A percentile compares a stretch with the other conserved stretches of the same genome.
Evolutionary conservation across 2,888 invertebrate species (phyloP).

Genomic region (Anthoptus insignis): DNA sequence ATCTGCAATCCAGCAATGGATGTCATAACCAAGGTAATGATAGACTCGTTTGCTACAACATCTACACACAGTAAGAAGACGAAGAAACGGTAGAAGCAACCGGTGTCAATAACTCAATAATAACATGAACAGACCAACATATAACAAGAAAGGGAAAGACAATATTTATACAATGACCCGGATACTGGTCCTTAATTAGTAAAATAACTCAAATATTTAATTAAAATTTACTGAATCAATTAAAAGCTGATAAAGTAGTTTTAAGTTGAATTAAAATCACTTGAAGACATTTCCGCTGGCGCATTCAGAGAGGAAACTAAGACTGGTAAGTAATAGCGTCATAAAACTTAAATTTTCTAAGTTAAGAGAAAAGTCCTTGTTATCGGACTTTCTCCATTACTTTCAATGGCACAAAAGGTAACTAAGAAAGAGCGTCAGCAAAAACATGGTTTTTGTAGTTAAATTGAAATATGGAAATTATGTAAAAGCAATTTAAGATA

Average conservation of each 20-base stretch:
- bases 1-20: no score
- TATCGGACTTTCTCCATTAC: constrained; percentile 14
- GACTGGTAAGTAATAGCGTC: constrained; percentile 22
- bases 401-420: constrained; percentile 12
- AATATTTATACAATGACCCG: no score
- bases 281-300: constrained; percentile 11
- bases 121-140: no score
- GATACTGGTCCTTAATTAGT: no score
- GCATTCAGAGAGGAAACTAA: constrained; percentile 18
- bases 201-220: not conserved
- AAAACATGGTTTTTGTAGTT: not conserved
- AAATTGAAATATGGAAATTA: constrained; percentile 3
- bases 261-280: constrained; percentile 9
- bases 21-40: no score
- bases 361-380: constrained; percentile 27
- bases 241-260: constrained; percentile 3
- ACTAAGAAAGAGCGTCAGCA: not conserved
- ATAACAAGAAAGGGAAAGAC: no score
- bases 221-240: not conserved
- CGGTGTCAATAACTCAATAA: no score
- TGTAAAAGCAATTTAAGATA: not conserved
- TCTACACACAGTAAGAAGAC: no score
- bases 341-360: constrained; percentile 26
- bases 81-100: no score
- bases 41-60: no score